A percentile compares a stretch with the other conserved stretches of the same genome.
phyloP scores from a whole-genome alignment of 2,888 invertebrate genomes.

The Linyphia triangularis region DNA sequence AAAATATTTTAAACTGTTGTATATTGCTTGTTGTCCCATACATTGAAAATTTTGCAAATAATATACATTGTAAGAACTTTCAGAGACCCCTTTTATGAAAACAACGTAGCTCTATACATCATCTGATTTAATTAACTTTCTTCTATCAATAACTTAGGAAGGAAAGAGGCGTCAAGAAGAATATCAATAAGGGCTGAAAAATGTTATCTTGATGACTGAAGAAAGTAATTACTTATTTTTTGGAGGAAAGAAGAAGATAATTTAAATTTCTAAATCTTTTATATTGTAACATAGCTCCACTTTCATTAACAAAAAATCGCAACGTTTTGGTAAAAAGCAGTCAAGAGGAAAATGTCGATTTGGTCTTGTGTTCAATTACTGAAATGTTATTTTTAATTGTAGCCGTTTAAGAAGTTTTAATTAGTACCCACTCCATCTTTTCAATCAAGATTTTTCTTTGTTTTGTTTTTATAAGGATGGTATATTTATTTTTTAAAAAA shows the following conservation, averaged over 20 bases:
- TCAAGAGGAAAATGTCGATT: neutral
- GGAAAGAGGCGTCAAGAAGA: neutral
- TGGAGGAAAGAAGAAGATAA: neutral
- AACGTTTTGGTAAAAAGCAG: neutral
- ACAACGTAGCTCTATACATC: neutral
- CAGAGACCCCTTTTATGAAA: too few relatives aligned
- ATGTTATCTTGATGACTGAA: neutral
- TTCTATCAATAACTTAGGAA: neutral
- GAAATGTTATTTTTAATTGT: too few relatives aligned
- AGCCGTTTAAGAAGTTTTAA: too few relatives aligned
- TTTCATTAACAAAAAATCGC: too few relatives aligned
- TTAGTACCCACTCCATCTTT: too few relatives aligned
- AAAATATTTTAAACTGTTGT: too few relatives aligned
- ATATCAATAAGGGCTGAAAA: neutral
- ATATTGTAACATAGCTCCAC: neutral
- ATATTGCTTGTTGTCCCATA: too few relatives aligned
- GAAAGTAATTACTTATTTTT: neutral
- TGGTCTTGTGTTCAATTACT: neutral
- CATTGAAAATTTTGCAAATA: too few relatives aligned
- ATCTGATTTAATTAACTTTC: constrained; percentile 23
- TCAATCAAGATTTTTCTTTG: too few relatives aligned
- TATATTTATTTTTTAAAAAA: too few relatives aligned
- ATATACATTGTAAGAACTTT: too few relatives aligned
- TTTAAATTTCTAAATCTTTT: neutral
- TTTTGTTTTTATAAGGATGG: too few relatives aligned